Conservation (phyloP, 2,113 vertebrate genomes). For the Brienomyrus brachyistius region DNA sequence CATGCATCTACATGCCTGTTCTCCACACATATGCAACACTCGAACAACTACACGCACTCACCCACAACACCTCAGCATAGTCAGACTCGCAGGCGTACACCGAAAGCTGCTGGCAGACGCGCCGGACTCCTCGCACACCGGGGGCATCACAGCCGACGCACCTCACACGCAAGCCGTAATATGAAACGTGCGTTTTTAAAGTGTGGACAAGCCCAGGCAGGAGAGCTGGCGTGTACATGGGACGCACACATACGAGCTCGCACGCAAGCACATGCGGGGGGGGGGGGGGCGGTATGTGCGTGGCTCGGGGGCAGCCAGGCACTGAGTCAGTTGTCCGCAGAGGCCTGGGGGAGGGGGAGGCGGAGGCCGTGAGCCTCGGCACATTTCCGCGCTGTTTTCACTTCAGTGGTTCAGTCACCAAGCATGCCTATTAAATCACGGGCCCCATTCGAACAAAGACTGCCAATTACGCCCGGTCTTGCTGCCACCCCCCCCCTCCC, state of each 20-base stretch:
- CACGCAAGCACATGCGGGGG: background rate
- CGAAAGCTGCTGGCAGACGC: background rate
- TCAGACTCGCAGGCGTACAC: background rate
- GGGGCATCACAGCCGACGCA: background rate
- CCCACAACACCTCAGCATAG: background rate
- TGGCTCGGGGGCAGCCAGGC: constrained; percentile 36
- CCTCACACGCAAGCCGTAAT: background rate
- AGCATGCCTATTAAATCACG: constrained; percentile 61
- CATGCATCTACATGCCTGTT: background rate
- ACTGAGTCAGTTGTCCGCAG: constrained; percentile 51
- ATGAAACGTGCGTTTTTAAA: background rate
- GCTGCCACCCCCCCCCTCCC: constrained; percentile 39
- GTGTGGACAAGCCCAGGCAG: background rate
- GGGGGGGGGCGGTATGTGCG: constrained; percentile 37
- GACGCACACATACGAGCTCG: background rate
- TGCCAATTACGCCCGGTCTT: constrained; percentile 53
- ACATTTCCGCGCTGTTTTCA: constrained; percentile 64
- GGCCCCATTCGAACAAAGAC: constrained; percentile 57
- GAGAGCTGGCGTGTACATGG: background rate
- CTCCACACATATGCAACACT: too few relatives aligned
- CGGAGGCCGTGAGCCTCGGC: constrained; percentile 36
- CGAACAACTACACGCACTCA: background rate
- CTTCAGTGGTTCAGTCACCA: constrained; percentile 53
- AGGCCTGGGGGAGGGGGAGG: constrained; percentile 56
- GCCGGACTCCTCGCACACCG: background rate